Conservation (phyloP, 2,113 vertebrate species). For the Donacobius atricapilla region DNA sequence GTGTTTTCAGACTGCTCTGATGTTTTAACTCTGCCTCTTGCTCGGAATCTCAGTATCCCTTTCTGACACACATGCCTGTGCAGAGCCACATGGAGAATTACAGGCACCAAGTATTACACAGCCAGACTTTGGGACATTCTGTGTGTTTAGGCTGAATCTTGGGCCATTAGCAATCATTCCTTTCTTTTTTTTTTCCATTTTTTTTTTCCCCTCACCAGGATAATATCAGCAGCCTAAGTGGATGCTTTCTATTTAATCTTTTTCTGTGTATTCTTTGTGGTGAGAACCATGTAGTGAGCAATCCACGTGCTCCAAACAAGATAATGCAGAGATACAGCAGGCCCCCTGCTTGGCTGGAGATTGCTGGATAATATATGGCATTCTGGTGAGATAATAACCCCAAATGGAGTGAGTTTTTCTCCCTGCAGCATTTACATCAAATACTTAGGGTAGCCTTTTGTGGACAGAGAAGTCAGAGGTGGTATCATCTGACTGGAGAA, state of each 20-base stretch:
- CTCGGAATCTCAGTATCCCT: background rate
- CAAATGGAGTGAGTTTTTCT: background rate
- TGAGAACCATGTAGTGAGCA: background rate
- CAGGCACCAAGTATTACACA: accelerated
- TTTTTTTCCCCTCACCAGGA: background rate
- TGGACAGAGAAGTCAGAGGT: constrained; percentile 9
- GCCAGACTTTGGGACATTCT: background rate
- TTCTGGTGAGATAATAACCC: constrained; percentile 43
- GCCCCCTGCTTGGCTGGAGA: constrained; percentile 20
- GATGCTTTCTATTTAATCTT: background rate
- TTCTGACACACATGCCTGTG: accelerated
- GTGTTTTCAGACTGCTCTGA: background rate
- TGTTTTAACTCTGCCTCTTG: background rate
- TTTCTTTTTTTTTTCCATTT: background rate
- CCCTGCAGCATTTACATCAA: background rate
- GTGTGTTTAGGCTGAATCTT: background rate
- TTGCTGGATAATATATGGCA: constrained; percentile 5
- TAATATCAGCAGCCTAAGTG: background rate
- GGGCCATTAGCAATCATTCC: background rate
- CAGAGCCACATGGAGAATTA: background rate
- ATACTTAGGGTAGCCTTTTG: constrained; percentile 1
- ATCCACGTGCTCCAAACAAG: background rate
- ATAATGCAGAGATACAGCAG: background rate
- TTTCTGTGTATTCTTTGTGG: background rate
- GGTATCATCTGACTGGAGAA: background rate